These are phyloP conservation scores for Tupaia chinensis DNA, from an alignment of 2,113 vertebrate genomes.

Conservation along the genomic window DNA sequence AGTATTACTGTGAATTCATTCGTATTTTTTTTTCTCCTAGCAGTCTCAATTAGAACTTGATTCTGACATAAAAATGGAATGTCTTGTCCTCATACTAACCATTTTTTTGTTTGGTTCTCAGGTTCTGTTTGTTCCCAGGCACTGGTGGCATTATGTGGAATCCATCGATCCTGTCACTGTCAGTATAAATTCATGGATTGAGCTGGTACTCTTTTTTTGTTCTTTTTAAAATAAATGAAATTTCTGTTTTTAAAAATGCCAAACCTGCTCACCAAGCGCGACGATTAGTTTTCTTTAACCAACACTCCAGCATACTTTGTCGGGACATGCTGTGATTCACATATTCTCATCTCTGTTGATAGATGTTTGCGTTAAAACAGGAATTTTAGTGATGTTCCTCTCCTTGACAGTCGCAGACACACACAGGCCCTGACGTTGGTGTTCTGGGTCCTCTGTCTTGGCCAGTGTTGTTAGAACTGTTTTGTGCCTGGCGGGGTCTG, in stretches of 20 bases:
- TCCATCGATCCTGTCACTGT: constrained; percentile 95
- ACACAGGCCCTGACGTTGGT: not conserved
- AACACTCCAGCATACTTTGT: not conserved
- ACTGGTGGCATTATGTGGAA: constrained; percentile 99
- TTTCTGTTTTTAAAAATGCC: not conserved
- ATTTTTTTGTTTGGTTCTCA: constrained; percentile 82
- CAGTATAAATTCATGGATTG: constrained; percentile 98
- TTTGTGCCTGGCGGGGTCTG: not conserved
- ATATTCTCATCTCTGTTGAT: not conserved
- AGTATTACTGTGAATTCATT: not conserved
- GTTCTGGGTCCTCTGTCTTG: not conserved
- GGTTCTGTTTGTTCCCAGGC: constrained; percentile 96
- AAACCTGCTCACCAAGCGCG: not conserved
- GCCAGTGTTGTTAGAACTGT: not conserved
- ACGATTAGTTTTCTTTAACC: constrained; percentile 6
- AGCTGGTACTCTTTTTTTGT: constrained; percentile 89
- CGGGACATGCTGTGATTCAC: not conserved
- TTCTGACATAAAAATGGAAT: constrained; percentile 16
- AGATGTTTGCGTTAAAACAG: not conserved
- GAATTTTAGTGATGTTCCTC: not conserved
- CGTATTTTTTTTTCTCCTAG: not conserved
- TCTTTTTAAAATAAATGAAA: constrained; percentile 8
- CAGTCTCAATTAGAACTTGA: not conserved
- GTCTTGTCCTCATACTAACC: constrained; percentile 49
- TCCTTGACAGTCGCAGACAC: not conserved